These are phyloP conservation scores for Myrmophylax atrothorax DNA, from an alignment of 2,113 vertebrate genomes.

Conservation along the genomic window DNA sequence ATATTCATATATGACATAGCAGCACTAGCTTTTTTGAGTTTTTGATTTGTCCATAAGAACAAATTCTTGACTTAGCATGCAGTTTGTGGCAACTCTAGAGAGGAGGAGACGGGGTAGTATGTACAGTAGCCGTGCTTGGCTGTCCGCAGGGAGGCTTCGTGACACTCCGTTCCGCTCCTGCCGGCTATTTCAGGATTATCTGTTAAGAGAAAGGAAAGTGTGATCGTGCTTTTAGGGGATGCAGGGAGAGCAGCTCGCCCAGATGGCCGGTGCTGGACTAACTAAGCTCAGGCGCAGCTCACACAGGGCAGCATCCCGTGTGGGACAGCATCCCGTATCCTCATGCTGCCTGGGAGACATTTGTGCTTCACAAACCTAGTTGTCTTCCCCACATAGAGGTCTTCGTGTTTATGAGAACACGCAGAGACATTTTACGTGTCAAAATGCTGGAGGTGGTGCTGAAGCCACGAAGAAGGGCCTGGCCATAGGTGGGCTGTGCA, in stretches of 20 bases:
- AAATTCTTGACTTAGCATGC: slow-evolving; percentile 96
- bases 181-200: slow-evolving; percentile 97
- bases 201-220: slow-evolving; percentile 77
- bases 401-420: neutral
- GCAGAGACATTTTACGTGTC: rapidly evolving
- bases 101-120: slow-evolving; percentile 92
- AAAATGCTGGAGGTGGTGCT: neutral
- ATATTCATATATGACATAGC: slow-evolving; percentile 86
- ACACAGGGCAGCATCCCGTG: rapidly evolving
- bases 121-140: slow-evolving; percentile 95
- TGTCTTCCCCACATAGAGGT: rapidly evolving
- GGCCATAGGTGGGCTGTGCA: rapidly evolving
- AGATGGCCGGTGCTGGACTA: neutral
- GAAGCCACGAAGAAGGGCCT: neutral
- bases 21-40: slow-evolving; percentile 84
- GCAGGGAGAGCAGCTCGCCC: neutral
- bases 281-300: neutral
- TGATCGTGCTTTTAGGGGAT: neutral
- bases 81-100: slow-evolving; percentile 97
- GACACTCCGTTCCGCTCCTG: slow-evolving; percentile 86
- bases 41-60: slow-evolving; percentile 85
- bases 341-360: neutral
- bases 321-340: rapidly evolving
- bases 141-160: slow-evolving; percentile 88
- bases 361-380: neutral